Evolutionary conservation across 2,113 vertebrate species (phyloP), one percentile per base, ranked within the genome.

Genomic region (Myotis yumanensis): DNA sequence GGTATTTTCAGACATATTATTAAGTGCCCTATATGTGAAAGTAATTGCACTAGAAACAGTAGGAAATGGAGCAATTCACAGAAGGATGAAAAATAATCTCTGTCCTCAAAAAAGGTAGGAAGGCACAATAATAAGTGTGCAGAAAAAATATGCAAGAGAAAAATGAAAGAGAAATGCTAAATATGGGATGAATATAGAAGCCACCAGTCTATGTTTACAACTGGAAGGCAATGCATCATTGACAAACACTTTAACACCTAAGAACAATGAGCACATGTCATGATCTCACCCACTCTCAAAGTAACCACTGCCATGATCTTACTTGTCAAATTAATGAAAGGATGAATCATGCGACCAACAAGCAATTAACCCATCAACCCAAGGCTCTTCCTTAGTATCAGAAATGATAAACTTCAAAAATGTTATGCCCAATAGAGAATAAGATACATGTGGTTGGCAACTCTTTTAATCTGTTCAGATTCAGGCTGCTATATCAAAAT

Each of bases 21-120:
- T 68, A 66, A 96, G 48, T 86, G 64, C 3, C 0, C 40, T 88
- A 25, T 62, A 82, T 51, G 7, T 73, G 22, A 17, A 82, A 94
- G 90, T 77, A 90, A 93, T 87, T 96, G n/a, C 4, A 71, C 28
- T 92, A 51, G 46, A 82, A 96, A 69, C 17, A 77, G 32, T 51
- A 90, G 51, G 32, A 12, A 79, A 59, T 73, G 54, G 37, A 83
- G 12, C 6, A 93, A n/a, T 90, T 82, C 43, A 88, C 17, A 91
- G 85, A 88, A 46, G 43, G 15, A 71, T 86, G 59, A 86, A 59
- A 96, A 86, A 81, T 84, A 83, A 92, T 64, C 32, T 62, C 48
- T 88, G n/a, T 25, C 62, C 4, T 82, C 43, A 91, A 89, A 94
- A 85, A n/a, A 94, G 10, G 5, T 25, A 89, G 15, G 12, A 75